These are phyloP conservation scores for Netelia inedita DNA, from an alignment of 2,888 invertebrate species.

Conservation along the genomic window DNA sequence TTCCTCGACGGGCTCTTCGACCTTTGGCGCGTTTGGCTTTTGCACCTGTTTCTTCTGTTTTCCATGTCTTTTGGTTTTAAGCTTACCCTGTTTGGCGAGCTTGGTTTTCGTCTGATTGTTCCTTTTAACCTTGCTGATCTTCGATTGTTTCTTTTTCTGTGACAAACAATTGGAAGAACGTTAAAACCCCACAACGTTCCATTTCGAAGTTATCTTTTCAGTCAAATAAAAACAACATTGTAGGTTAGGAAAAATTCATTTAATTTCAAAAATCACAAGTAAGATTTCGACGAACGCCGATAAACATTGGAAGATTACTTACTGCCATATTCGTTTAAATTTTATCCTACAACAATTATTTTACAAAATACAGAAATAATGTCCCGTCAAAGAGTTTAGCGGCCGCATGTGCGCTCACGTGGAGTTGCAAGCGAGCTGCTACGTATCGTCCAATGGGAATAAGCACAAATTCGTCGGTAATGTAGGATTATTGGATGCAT, in stretches of 20 bases:
- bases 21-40: conserved; percentile 71
- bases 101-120: conserved; percentile 84
- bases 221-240: conserved; percentile 13
- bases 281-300: background rate
- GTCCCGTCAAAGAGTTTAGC: conserved; percentile 35
- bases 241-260: conserved; percentile 20
- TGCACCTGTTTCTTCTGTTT: conserved; percentile 76
- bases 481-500: background rate
- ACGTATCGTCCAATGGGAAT: background rate
- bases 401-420: conserved; percentile 61
- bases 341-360: conserved; percentile 34
- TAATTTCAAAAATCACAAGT: background rate
- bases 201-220: background rate
- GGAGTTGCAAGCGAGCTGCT: background rate
- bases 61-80: conserved; percentile 81
- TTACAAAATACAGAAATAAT: conserved; percentile 28
- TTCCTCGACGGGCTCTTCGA: conserved; percentile 78
- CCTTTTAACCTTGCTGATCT: conserved; percentile 83
- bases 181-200: background rate
- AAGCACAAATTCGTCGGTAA: background rate
- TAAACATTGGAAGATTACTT: conserved; percentile 30
- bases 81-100: conserved; percentile 82
- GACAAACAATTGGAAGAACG: background rate
- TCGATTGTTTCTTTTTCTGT: conserved; percentile 86
- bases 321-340: conserved; percentile 60